Evolutionary conservation across 1,140 invertebrate species (phyloP).

Genomic region (Papilio polytes): DNA sequence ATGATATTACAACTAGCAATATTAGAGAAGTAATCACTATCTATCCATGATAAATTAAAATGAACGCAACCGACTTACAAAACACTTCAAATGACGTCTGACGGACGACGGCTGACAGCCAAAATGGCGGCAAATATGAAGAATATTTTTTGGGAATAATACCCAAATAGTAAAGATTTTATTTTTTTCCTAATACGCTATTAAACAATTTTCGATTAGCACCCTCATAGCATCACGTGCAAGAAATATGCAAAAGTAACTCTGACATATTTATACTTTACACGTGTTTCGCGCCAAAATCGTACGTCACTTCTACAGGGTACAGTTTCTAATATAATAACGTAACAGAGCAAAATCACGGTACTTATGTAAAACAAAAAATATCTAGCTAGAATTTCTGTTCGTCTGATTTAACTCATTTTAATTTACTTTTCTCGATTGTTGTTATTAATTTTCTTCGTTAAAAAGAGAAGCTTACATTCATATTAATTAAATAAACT

Average conservation of each 20-base stretch:
- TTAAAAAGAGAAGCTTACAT: no score
- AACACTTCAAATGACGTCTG: constrained; percentile 19
- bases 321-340: neutral
- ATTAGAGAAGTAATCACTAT: neutral
- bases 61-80: neutral
- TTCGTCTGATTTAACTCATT: no score
- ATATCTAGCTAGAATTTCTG: no score
- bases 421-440: no score
- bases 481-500: no score
- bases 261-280: constrained; percentile 2
- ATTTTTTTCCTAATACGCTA: neutral
- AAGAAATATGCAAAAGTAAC: neutral
- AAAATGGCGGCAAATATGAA: constrained; percentile 29
- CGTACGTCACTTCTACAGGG: neutral
- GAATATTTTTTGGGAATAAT: neutral
- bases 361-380: neutral
- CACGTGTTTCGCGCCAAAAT: constrained; percentile 1
- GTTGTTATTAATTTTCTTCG: no score
- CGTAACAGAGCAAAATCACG: neutral
- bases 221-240: neutral
- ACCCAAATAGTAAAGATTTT: neutral
- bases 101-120: neutral
- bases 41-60: constrained; percentile 22
- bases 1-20: neutral
- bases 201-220: neutral